Base-by-base conservation (phyloP, 1,140 invertebrate genomes). In the Helicorthomorpha holstii region DNA sequence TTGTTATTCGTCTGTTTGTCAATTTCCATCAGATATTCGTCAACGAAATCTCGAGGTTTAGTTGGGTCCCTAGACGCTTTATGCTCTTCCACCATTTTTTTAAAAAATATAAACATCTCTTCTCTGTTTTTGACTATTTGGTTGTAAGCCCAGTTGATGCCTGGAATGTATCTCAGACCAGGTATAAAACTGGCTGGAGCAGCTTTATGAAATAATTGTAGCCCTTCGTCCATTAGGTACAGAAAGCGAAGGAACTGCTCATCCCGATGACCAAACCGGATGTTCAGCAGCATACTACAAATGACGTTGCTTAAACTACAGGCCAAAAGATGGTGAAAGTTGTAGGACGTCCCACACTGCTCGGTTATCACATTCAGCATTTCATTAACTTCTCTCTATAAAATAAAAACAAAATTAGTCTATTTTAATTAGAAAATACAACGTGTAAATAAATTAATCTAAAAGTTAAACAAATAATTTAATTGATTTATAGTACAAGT, bases 291-390 rank as follows among this genome's bases (percentile, higher is more conserved):
- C 27, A 94, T 77, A 24, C 81, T 82, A 64, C 88, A 91, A 53
- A 95, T 91, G 0, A 94, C 85, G 65, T 94, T 95, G 61, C 82
- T 85, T 49, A 92, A 81, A 2, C 83, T 79, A 53, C 83, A 75
- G n/a, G 81, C 79, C 19, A 92, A 70, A 1, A 78, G 67, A 0
- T 78, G 75, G 2, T 81, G 82, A 19, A 85, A 64, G 59, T 85
- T 78, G 2, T 79, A 75, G 1, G 84, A 73, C 12, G 71, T 68
- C 0, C 78, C 78, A 42, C 76, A 71, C 38, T 70, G 68, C 1
- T 69, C 66, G 26, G 72, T 69, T 34, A 91, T 60, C 21, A 75
- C 74, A 1, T 68, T 65, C 12, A 90, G 72, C 49, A 89, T 77
- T 38, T 78, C 74, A 27, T 82, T 69, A 0, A 90, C 83, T 69